Evolutionary conservation across 1,140 invertebrate species (phyloP), one percentile per base, ranked within the genome.

Genomic region (Amyelois transitella): DNA sequence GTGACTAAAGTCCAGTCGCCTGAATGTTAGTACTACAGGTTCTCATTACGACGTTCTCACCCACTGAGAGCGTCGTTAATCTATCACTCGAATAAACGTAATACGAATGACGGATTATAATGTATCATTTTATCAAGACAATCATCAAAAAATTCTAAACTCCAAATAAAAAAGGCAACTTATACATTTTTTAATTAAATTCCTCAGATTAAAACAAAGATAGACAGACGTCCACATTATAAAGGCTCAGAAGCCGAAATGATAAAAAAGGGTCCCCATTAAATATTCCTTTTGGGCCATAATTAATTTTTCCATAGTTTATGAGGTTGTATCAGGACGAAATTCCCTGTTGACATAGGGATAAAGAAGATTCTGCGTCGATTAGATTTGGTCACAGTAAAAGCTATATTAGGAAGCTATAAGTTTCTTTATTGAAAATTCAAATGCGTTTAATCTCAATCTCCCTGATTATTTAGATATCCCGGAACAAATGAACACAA

Each of bases 261-360:
- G 12, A 38, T 38, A 45, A 45, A 45, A 45, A 19, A 45, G 20
- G 44, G 44, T 18, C 14, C 17, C 18, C 32, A 38, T 38, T 38
- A 38, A 14, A 14, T 38, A 38, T 38, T 38, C 32, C n/a, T 38
- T 38, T 38, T 38, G 32, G 12, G 32, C 32, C n/a, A 38, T 63
- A 64, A 64, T 64, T 64, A 64, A 64, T 64, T 64, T 58, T 47
- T 60, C 44, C 32, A 60, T 59, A 60, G 57, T 58, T 63, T 63
- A 63, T 63, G 44, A 58, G 56, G 49, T 44, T 54, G 32, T 48
- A 58, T 63, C 56, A 57, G 43, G 32, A 61, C 44, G 44, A 43
- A 32, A 38, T 51, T 57, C 53, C 47, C 60, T 48, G 24, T 54
- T 57, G 55, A 54, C 17, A 52, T 55, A 48, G 60, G 25, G 32